phyloP scores from a whole-genome alignment of 2,113 vertebrate species.

The Cettia cetti region DNA sequence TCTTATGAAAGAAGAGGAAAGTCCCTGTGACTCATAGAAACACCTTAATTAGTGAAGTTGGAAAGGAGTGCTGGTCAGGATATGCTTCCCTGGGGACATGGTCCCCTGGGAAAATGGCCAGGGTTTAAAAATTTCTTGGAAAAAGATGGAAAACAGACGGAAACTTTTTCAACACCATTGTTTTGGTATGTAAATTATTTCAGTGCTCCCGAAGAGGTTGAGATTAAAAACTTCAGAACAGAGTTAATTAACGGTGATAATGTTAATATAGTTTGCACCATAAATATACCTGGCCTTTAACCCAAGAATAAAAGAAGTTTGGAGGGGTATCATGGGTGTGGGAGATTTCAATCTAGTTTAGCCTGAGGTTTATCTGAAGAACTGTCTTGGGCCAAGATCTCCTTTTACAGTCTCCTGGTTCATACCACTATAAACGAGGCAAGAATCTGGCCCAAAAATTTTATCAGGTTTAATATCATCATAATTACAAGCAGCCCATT shows the following conservation, averaged over 20 bases:
- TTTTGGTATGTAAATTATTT: neutral
- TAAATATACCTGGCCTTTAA: slow-evolving; percentile 43
- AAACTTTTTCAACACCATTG: neutral
- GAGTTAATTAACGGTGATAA: slow-evolving; percentile 17
- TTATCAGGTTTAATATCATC: slow-evolving; percentile 51
- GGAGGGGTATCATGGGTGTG: slow-evolving; percentile 9
- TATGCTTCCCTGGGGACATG: neutral
- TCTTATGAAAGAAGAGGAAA: slow-evolving; percentile 58
- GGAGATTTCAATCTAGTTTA: slow-evolving; percentile 46
- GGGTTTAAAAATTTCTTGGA: neutral
- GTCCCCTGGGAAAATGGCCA: slow-evolving; percentile 33
- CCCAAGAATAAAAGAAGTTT: slow-evolving; percentile 13
- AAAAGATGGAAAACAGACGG: slow-evolving; percentile 7
- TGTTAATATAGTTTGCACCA: slow-evolving; percentile 5
- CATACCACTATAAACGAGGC: neutral
- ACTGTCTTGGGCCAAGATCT: slow-evolving; percentile 13
- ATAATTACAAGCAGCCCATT: slow-evolving; percentile 27
- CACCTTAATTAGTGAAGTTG: slow-evolving; percentile 30
- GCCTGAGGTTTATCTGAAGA: slow-evolving; percentile 47
- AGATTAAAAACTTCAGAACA: slow-evolving; percentile 32
- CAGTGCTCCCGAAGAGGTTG: neutral
- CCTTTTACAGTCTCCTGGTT: slow-evolving; percentile 9
- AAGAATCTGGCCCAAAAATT: neutral
- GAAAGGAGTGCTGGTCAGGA: neutral
- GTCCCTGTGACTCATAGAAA: slow-evolving; percentile 53